Percentiles rank a stretch among this genome's conserved stretches.
Conservation (phyloP, 2,888 invertebrate species). For the Anaspis maculata region DNA sequence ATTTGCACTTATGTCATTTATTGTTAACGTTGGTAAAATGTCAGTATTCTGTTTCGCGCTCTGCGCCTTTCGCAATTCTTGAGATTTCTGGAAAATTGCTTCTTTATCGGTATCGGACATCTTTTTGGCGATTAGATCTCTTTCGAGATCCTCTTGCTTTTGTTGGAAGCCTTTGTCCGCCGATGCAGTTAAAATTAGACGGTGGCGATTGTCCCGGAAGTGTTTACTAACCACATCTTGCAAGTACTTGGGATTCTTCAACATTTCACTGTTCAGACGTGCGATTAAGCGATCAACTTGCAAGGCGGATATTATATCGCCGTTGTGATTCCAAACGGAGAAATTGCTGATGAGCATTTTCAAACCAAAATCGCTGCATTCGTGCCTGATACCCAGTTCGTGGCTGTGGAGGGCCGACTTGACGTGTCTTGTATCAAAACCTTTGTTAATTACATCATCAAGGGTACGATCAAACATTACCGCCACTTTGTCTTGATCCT, state of each 20-base stretch:
- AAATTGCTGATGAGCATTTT: constrained; percentile 67
- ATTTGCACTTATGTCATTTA: constrained; percentile 64
- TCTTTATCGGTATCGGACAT: constrained; percentile 54
- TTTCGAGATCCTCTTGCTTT: constrained; percentile 57
- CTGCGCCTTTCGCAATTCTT: constrained; percentile 63
- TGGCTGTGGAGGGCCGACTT: constrained; percentile 81
- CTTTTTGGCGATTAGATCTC: constrained; percentile 56
- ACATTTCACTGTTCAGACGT: constrained; percentile 53
- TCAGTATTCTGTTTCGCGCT: constrained; percentile 61
- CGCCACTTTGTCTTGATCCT: constrained; percentile 66
- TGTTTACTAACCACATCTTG: constrained; percentile 63
- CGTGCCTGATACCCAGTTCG: constrained; percentile 79
- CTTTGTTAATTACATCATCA: constrained; percentile 60
- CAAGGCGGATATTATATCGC: constrained; percentile 60
- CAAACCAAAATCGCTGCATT: constrained; percentile 81
- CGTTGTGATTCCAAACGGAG: constrained; percentile 83
- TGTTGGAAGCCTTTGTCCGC: constrained; percentile 72
- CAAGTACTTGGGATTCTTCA: constrained; percentile 58
- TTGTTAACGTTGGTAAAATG: constrained; percentile 69
- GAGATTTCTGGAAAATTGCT: constrained; percentile 61
- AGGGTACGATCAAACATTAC: constrained; percentile 67
- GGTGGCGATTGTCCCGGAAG: constrained; percentile 72
- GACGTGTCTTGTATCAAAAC: constrained; percentile 75
- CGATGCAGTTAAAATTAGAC: constrained; percentile 76
- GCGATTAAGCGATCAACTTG: constrained; percentile 64